phyloP scores from a whole-genome alignment of 2,888 invertebrate species.

The Sphaerophoria taeniata region DNA sequence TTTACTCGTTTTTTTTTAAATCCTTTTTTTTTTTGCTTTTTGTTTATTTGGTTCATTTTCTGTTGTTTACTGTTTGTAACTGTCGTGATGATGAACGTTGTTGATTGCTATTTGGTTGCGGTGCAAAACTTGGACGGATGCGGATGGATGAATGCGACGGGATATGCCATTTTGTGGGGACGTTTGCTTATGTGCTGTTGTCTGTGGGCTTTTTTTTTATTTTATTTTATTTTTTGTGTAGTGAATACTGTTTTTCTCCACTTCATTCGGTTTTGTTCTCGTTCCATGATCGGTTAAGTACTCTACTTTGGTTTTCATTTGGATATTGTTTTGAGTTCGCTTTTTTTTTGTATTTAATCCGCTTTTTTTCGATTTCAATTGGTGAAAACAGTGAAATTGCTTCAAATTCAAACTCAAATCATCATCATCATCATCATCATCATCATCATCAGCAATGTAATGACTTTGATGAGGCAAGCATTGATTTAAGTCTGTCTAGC shows the following conservation, averaged over 20 bases:
- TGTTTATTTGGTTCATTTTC: conserved; percentile 26
- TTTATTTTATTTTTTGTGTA: background rate
- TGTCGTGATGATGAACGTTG: conserved; percentile 14
- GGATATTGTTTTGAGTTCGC: conserved; percentile 32
- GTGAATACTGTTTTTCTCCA: conserved; percentile 7
- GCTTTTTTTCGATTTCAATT: conserved; percentile 33
- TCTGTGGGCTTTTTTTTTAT: conserved; percentile 6
- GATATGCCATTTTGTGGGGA: background rate
- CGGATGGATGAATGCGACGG: conserved; percentile 33
- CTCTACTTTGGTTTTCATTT: conserved; percentile 58
- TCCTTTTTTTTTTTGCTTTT: conserved; percentile 1
- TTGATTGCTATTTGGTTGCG: conserved; percentile 54
- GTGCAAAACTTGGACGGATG: conserved; percentile 43
- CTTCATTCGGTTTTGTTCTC: conserved; percentile 50
- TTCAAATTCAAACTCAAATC: conserved; percentile 19
- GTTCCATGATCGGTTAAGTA: conserved; percentile 58
- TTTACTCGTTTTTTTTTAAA: conserved; percentile 8
- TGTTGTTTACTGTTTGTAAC: conserved; percentile 46
- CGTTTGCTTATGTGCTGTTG: background rate
- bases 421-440: conserved; percentile 15
- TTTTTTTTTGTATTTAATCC: conserved; percentile 6
- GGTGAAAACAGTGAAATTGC: conserved; percentile 44
- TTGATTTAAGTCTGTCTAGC: conserved; percentile 35
- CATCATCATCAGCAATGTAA: conserved; percentile 26
- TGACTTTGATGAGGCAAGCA: conserved; percentile 38